Conservation (phyloP, 2,888 invertebrate genomes). For the Synergus laeviventris region DNA sequence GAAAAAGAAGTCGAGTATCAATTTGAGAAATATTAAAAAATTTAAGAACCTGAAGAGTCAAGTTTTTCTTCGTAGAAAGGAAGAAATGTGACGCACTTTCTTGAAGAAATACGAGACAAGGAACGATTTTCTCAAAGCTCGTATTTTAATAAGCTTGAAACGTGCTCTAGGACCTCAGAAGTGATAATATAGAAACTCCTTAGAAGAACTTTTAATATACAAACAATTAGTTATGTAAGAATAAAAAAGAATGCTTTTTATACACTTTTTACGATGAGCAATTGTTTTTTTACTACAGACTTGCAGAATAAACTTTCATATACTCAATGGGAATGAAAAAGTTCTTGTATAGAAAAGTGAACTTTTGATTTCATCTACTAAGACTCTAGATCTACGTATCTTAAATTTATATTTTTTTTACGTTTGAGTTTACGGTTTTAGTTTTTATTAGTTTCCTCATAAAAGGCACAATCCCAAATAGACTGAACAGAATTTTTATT, state of each 20-base stretch:
- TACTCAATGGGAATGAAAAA: neutral
- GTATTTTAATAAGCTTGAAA: neutral
- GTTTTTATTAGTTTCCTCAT: neutral
- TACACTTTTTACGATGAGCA: neutral
- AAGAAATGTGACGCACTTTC: neutral
- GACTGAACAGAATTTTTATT: neutral
- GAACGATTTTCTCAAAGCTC: neutral
- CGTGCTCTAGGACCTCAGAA: neutral
- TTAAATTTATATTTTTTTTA: neutral
- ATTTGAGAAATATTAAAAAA: neutral
- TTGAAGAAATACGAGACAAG: neutral
- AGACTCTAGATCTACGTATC: neutral
- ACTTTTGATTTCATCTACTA: neutral
- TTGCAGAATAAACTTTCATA: neutral
- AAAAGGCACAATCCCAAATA: neutral
- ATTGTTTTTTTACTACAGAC: neutral
- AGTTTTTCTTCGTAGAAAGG: neutral
- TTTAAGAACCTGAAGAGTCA: neutral
- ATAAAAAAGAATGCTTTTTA: neutral
- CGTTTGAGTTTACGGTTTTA: neutral
- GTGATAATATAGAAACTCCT: neutral
- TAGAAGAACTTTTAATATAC: neutral
- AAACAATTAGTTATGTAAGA: neutral
- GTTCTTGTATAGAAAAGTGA: neutral
- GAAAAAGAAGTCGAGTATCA: neutral